phyloP scores from a whole-genome alignment of 2,797 vertebrate species.

The Smutsia temminckii region DNA sequence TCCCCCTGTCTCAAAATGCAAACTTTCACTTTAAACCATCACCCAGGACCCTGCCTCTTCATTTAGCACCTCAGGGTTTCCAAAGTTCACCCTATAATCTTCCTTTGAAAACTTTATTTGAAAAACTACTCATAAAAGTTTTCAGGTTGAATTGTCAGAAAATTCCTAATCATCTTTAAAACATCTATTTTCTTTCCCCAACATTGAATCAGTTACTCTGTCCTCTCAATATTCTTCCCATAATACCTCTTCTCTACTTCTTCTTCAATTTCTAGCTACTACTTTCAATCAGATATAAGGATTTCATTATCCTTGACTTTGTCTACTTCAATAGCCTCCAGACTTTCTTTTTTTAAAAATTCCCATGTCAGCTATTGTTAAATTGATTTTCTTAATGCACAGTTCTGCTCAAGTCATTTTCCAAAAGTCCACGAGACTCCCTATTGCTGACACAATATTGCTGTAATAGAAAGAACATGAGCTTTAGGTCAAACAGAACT shows the following conservation, averaged over 20 bases:
- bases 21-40: background rate
- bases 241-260: background rate
- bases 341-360: background rate
- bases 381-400: slow-evolving; percentile 25
- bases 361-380: background rate
- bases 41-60: background rate
- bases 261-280: slow-evolving; percentile 33
- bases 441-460: background rate
- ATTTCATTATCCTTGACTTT: background rate
- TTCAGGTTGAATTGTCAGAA: background rate
- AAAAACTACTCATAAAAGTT: background rate
- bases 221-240: background rate
- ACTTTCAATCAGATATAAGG: background rate
- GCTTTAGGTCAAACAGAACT: background rate
- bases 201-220: background rate
- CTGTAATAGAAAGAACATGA: slow-evolving; percentile 8
- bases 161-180: background rate
- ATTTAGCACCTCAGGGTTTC: background rate
- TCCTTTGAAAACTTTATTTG: background rate
- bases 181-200: background rate
- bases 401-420: background rate
- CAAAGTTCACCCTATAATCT: background rate
- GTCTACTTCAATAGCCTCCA: background rate
- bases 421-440: background rate
- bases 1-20: background rate